Percentiles rank a stretch among this genome's conserved stretches.
These are phyloP conservation scores for Notodonta dromedarius DNA, from an alignment of 2,888 invertebrate genomes.

Conservation along the genomic window DNA sequence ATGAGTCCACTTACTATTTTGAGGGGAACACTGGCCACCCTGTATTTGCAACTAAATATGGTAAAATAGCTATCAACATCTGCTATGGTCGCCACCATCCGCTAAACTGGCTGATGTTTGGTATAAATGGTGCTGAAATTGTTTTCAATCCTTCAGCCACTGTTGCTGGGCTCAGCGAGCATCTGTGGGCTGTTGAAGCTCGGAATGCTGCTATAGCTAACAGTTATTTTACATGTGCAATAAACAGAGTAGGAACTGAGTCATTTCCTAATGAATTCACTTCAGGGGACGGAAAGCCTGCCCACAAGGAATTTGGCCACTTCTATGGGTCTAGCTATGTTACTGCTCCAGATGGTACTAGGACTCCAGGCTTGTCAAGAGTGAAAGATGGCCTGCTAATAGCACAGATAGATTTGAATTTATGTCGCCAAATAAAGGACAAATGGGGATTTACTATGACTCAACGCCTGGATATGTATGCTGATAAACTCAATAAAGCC, in stretches of 20 bases:
- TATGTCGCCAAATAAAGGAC: constrained; percentile 97
- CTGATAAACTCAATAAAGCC: constrained; percentile 85
- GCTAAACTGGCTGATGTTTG: constrained; percentile 99
- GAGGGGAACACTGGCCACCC: constrained; percentile 98
- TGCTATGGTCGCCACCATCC: constrained; percentile 99
- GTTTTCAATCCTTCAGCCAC: constrained; percentile 99
- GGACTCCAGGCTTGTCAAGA: constrained; percentile 94
- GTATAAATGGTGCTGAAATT: constrained; percentile 98
- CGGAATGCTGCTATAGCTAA: constrained; percentile 98
- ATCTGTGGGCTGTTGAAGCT: constrained; percentile 98
- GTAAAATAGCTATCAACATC: constrained; percentile 96
- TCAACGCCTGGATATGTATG: constrained; percentile 96
- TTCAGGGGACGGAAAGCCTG: constrained; percentile 87
- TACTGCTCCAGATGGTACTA: constrained; percentile 95
- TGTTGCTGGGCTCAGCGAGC: constrained; percentile 91
- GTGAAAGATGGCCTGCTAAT: constrained; percentile 93
- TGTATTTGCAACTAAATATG: constrained; percentile 94
- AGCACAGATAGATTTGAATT: constrained; percentile 95
- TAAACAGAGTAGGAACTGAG: constrained; percentile 97
- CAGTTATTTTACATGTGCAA: constrained; percentile 96
- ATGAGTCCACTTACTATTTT: constrained; percentile 99
- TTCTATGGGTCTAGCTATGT: constrained; percentile 99
- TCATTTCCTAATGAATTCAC: constrained; percentile 86
- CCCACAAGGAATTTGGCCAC: constrained; percentile 96
- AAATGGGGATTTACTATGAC: constrained; percentile 99